Conservation (phyloP, 2,113 vertebrate species). For the Zonotrichia leucophrys region DNA sequence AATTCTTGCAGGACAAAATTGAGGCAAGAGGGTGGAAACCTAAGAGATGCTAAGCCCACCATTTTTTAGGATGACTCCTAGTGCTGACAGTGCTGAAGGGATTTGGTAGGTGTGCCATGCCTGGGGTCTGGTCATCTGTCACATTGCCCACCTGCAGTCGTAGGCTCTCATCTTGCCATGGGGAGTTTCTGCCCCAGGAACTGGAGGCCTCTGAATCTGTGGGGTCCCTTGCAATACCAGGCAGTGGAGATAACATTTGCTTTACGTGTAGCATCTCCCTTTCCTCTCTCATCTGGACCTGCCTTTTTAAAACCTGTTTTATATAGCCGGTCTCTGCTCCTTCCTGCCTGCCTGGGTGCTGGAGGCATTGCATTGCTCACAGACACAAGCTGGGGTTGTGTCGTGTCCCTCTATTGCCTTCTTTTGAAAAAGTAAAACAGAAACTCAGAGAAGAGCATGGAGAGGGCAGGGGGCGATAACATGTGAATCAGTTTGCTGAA, state of each 20-base stretch:
- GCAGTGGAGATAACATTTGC: background rate
- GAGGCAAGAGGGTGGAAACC: background rate
- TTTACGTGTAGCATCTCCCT: background rate
- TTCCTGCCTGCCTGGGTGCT: background rate
- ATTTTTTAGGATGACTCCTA: background rate
- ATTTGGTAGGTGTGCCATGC: background rate
- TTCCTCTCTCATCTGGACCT: background rate
- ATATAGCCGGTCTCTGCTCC: fast-evolving
- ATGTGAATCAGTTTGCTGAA: background rate
- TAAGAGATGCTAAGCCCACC: background rate
- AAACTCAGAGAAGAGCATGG: background rate
- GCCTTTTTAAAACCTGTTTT: background rate
- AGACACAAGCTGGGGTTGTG: background rate
- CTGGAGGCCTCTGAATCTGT: background rate
- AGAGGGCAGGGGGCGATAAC: background rate
- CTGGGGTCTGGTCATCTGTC: background rate
- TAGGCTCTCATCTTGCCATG: background rate
- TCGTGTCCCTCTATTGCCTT: background rate
- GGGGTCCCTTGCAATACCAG: background rate
- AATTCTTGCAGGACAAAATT: background rate
- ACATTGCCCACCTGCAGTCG: background rate
- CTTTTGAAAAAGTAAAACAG: background rate
- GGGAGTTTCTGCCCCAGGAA: background rate
- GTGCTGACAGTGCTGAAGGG: background rate
- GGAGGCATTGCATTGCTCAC: background rate